A percentile compares a stretch with the other conserved stretches of the same genome.
Conservation (phyloP, 2,797 vertebrate species). For the Squalus acanthias region DNA sequence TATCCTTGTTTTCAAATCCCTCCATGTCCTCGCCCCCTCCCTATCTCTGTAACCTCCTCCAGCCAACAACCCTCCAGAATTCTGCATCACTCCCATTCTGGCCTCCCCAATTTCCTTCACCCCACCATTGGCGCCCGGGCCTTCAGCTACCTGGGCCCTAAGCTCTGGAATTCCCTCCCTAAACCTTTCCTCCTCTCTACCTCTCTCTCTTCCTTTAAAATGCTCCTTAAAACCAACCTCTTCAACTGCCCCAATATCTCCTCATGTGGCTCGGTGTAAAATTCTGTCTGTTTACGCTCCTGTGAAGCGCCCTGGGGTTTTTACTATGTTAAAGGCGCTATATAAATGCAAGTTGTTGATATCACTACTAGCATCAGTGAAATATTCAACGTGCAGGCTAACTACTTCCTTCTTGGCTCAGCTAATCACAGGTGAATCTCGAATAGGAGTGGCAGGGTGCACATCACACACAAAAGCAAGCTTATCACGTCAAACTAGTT, state of each 20-base stretch:
- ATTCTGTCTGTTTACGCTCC: background rate
- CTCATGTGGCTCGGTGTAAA: background rate
- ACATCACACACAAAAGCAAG: background rate
- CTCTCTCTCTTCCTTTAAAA: background rate
- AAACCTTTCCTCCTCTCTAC: background rate
- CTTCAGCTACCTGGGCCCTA: background rate
- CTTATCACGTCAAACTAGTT: slow-evolving; percentile 16
- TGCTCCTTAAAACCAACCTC: background rate
- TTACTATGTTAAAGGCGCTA: background rate
- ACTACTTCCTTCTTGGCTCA: no score
- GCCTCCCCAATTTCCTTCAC: background rate
- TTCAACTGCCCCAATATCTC: background rate
- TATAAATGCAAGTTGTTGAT: background rate
- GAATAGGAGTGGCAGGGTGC: background rate
- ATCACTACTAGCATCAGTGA: no score
- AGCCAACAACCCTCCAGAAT: background rate
- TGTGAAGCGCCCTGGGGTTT: background rate
- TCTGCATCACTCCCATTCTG: background rate
- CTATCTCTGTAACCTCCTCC: background rate
- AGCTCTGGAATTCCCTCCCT: background rate
- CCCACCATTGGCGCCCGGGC: no score
- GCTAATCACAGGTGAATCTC: background rate
- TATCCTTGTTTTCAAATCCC: background rate
- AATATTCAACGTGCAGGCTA: background rate
- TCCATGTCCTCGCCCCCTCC: background rate